Percentiles rank a stretch among this genome's conserved stretches.
phyloP scores from a whole-genome alignment of 2,113 vertebrate species.

The Bagarius yarrelli region DNA sequence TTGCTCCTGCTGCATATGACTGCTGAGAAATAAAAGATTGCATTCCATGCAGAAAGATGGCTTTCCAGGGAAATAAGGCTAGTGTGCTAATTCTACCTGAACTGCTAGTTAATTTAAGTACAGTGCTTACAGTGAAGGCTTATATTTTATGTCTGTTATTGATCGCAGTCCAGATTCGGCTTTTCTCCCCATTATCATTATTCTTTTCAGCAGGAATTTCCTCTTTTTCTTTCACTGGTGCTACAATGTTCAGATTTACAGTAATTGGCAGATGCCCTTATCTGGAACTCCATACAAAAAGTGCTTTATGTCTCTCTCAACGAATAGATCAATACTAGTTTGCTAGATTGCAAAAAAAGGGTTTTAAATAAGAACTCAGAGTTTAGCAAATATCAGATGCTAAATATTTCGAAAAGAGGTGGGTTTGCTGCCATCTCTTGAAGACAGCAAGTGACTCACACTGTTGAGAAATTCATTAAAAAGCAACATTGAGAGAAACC shows the following conservation, averaged over 20 bases:
- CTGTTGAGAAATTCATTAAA: too few species aligned
- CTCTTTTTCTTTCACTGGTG: neutral
- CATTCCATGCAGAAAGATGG: neutral
- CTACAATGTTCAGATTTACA: neutral
- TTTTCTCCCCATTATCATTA: neutral
- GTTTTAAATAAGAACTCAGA: too few species aligned
- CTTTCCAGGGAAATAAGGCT: neutral
- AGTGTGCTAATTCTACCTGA: slow-evolving; percentile 17
- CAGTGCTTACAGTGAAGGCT: neutral
- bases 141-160: neutral
- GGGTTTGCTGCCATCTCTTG: too few species aligned
- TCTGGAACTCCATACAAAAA: too few species aligned
- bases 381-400: too few species aligned
- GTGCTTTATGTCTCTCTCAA: too few species aligned
- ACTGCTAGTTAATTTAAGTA: slow-evolving; percentile 7
- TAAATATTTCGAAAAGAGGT: too few species aligned
- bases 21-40: slow-evolving; percentile 10
- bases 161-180: neutral
- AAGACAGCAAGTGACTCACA: too few species aligned
- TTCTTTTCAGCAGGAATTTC: neutral
- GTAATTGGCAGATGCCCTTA: too few species aligned
- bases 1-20: slow-evolving; percentile 2
- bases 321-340: too few species aligned
- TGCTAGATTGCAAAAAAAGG: too few species aligned
- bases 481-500: too few species aligned